Evolutionary conservation across 2,797 vertebrate genomes (phyloP), one percentile per base, ranked within the genome.

Genomic region (Cossypha niveicapilla): DNA sequence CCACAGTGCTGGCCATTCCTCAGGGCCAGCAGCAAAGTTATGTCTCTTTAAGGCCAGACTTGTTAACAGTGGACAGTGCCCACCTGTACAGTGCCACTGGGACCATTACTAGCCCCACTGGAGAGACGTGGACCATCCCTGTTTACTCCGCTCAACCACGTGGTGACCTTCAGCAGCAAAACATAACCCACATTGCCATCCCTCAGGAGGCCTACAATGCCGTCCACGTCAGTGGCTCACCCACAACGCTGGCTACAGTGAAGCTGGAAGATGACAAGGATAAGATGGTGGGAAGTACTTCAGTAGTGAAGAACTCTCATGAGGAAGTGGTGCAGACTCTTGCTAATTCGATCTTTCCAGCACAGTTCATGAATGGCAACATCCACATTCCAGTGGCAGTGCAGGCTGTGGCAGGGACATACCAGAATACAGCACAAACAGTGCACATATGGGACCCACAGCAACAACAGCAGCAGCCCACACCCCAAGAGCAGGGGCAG

Each of bases 101-200:
- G 96, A 99, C 99, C 87, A 99, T 99, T 97, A 99, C 99, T 94
- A 99, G 99, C 97, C 98, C 99, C 90, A 99, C 99, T 57, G 99
- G 99, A 94, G 99, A 99, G 97, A 99, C 99, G 60, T 99, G 99
- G 99, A 99, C 99, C 97, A 99, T 99, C 97, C 99, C 99, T 7
- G 99, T 99, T 95, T 99, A 99, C 96, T 99, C 99, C 18, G 98
- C 99, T 86, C 99, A 98, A 3, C 97, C 98, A 90, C 89, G 98
- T 96, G 97, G 98, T 95, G 96, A 98, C 97, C 89, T 99, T 97
- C 98, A 98, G 97, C 96, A 98, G 89, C 99, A 99, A 93, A 99
- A 99, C 96, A 99, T 99, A 96, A 99, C 99, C 24, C 99, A 99
- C 96, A 99, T 99, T 44, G 98, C 99, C 96, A 99, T 99, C 97